Conservation (phyloP, 92 coral and sea anemone species). For the Heliopora coerulea region DNA sequence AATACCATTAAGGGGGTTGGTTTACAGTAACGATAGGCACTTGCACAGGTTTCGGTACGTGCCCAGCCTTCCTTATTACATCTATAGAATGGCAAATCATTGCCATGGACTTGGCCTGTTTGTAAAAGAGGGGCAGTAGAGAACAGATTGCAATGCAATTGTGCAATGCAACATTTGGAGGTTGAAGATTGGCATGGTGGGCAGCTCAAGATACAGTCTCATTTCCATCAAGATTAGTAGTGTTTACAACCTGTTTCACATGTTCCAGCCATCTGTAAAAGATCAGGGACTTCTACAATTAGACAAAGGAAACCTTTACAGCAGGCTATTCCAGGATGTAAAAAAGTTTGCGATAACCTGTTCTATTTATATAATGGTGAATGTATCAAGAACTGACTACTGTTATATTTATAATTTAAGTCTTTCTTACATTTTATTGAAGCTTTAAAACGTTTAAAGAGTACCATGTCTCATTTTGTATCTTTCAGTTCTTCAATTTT, state of each 20-base stretch:
- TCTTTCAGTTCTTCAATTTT: no score
- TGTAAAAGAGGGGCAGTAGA: slow-evolving; percentile 40
- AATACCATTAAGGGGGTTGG: slow-evolving; percentile 43
- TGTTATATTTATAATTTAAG: no score
- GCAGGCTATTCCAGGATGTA: no score
- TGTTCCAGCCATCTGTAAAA: slow-evolving; percentile 42
- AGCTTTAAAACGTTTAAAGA: background rate
- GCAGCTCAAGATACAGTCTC: slow-evolving; percentile 48
- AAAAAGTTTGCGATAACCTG: no score
- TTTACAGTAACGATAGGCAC: slow-evolving; percentile 13
- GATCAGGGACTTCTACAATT: no score
- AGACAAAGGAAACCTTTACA: no score
- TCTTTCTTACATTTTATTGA: background rate
- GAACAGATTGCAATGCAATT: slow-evolving; percentile 18
- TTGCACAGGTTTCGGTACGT: slow-evolving; percentile 14
- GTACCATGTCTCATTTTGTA: slow-evolving; percentile 9
- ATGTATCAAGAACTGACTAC: no score
- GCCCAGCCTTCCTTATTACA: slow-evolving; percentile 37
- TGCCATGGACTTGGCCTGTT: slow-evolving; percentile 43
- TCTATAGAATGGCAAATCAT: slow-evolving; percentile 45
- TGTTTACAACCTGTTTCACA: slow-evolving; percentile 31
- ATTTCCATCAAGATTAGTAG: slow-evolving; percentile 1
- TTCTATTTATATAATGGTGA: no score
- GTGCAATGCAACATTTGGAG: slow-evolving; percentile 5
- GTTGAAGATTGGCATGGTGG: slow-evolving; percentile 50